Percentiles rank a stretch among this genome's conserved stretches.
Conservation (phyloP, 2,113 vertebrate species). For the Sardina pilchardus region DNA sequence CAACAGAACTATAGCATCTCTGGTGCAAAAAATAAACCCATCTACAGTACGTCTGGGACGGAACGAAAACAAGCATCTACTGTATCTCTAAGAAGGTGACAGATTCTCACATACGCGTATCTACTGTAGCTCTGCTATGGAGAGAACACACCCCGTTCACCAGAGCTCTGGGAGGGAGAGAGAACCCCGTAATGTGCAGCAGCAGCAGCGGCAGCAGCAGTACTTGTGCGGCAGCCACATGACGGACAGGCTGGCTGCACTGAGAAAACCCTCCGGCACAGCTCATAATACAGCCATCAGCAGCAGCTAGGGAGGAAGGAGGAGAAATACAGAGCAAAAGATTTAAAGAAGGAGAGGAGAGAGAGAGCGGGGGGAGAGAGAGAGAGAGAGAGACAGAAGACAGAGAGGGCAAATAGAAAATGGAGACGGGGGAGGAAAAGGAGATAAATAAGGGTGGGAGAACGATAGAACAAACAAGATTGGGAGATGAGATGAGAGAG, state of each 20-base stretch:
- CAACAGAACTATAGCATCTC: too few species aligned
- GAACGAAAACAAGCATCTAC: not conserved
- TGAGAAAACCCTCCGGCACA: conserved; percentile 13
- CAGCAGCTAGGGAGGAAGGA: not conserved
- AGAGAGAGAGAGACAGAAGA: not conserved
- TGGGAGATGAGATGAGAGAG: not conserved
- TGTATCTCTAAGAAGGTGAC: not conserved
- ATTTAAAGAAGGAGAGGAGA: not conserved
- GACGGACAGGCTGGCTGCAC: conserved; percentile 34
- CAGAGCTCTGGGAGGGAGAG: too few species aligned
- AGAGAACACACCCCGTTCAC: not conserved
- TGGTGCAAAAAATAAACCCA: not conserved
- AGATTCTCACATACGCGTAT: not conserved
- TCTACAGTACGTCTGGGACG: not conserved
- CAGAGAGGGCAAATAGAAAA: not conserved
- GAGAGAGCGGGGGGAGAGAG: not conserved
- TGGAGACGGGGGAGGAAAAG: not conserved
- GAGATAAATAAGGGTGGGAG: not conserved
- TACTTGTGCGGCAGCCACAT: conserved; percentile 21
- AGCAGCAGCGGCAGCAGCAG: conserved; percentile 16
- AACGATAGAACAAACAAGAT: not conserved
- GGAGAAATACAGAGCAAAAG: not conserved
- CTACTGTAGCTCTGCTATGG: not conserved
- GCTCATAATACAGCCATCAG: conserved; percentile 40
- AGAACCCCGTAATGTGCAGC: not conserved